Conservation (phyloP, 1,140 invertebrate species). For the Wasmannia auropunctata region DNA sequence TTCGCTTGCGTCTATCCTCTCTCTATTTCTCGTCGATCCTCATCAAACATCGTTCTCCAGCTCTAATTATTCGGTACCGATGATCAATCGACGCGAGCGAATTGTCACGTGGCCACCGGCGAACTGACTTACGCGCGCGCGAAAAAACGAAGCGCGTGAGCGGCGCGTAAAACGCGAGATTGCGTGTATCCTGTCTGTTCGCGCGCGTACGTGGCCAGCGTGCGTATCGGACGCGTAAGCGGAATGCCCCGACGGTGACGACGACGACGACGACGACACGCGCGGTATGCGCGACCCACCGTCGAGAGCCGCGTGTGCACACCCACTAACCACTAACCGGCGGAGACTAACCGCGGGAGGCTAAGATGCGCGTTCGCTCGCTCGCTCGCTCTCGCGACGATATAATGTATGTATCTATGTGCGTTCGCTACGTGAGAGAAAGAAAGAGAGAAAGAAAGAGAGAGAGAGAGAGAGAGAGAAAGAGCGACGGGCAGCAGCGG, state of each 20-base stretch:
- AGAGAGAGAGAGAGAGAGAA: too few species aligned
- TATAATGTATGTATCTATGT: slow-evolving; percentile 78
- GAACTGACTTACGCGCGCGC: not conserved
- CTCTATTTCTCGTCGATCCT: not conserved
- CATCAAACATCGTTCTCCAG: not conserved
- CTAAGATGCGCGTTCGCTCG: slow-evolving; percentile 78
- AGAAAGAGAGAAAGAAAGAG: too few species aligned
- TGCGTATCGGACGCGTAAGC: slow-evolving; percentile 41
- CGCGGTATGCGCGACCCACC: slow-evolving; percentile 64
- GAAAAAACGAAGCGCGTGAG: not conserved
- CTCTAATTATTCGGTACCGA: not conserved
- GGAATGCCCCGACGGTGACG: slow-evolving; percentile 56
- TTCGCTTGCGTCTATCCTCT: not conserved
- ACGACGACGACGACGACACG: slow-evolving; percentile 49
- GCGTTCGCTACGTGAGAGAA: slow-evolving; percentile 79
- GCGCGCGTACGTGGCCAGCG: slow-evolving; percentile 48
- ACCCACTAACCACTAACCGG: slow-evolving; percentile 79
- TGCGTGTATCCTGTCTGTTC: not conserved
- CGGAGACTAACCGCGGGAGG: slow-evolving; percentile 69
- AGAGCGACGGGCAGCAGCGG: slow-evolving; percentile 68
- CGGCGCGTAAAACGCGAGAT: slow-evolving; percentile 37
- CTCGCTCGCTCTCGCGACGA: slow-evolving; percentile 70
- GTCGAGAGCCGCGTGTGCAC: slow-evolving; percentile 78
- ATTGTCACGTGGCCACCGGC: not conserved
- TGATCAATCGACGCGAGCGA: not conserved